These are phyloP conservation scores for Hirtodrosophila duncani DNA, from an alignment of 2,888 invertebrate genomes.

Conservation along the genomic window DNA sequence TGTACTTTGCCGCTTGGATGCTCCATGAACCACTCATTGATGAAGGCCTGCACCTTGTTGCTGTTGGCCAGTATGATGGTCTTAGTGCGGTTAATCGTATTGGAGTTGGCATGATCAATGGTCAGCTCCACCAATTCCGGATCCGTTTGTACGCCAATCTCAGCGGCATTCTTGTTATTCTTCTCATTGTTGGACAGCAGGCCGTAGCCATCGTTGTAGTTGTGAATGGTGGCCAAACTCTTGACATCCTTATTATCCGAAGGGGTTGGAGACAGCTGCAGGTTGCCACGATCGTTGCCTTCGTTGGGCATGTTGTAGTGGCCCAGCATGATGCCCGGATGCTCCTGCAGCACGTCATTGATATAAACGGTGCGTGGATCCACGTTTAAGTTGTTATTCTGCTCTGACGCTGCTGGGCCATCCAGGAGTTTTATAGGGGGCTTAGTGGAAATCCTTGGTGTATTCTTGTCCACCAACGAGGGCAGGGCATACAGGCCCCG, in stretches of 20 bases:
- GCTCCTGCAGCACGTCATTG: conserved; percentile 76
- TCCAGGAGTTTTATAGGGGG: conserved; percentile 86
- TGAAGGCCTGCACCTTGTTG: conserved; percentile 71
- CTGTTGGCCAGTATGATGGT: conserved; percentile 72
- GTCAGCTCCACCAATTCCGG: conserved; percentile 76
- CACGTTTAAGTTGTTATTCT: conserved; percentile 45
- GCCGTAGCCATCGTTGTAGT: conserved; percentile 66
- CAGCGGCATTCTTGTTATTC: conserved; percentile 67
- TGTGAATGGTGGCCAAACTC: conserved; percentile 75
- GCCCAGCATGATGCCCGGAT: conserved; percentile 79
- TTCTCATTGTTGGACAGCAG: conserved; percentile 63
- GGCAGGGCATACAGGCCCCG: conserved; percentile 94
- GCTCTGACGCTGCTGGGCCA: conserved; percentile 81
- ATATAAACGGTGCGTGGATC: conserved; percentile 79
- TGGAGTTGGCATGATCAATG: conserved; percentile 44
- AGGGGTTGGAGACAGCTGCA: conserved; percentile 74
- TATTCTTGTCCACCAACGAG: conserved; percentile 93
- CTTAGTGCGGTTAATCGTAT: conserved; percentile 78
- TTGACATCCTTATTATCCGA: conserved; percentile 54
- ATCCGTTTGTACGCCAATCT: conserved; percentile 82
- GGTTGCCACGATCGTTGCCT: conserved; percentile 49
- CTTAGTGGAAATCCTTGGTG: conserved; percentile 88
- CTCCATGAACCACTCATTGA: conserved; percentile 83
- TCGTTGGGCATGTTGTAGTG: conserved; percentile 86
- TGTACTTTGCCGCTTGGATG: conserved; percentile 88